Evolutionary conservation across 2,888 invertebrate species (phyloP), one percentile per base, ranked within the genome.

Genomic region (Campopleginae sp.): DNA sequence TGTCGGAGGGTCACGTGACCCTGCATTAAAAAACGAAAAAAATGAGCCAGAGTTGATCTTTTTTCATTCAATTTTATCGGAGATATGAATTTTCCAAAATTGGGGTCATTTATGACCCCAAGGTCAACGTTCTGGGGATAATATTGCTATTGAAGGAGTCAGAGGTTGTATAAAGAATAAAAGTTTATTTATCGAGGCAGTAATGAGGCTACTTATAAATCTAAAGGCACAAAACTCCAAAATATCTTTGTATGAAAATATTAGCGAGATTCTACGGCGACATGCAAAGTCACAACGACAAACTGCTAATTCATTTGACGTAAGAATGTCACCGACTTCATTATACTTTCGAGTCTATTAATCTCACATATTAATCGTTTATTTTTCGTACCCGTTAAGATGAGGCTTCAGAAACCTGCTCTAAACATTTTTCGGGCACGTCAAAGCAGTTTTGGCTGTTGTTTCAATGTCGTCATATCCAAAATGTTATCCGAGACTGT

Each of bases 401-500:
- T 12, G 23, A 58, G 58, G 2, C 3, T 27, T 27, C 1, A 27
- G 27, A 58, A 58, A 58, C 58, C 58, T n/a, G 54, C 23, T 38
- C 6, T 38, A 38, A 8, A 23, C 23, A 10, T 3, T 54, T 12
- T 38, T 33, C 33, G 7, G 14, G 12, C 23, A 10, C 42, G 19
- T 82, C 48, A 82, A 19, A 85, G 71, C 65, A 85, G 58, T 65
- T 85, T 85, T 14, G 85, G 85, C 23, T 85, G 85, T 31, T 85
- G 85, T 71, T 85, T 85, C 33, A 85, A 76, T n/a, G 82, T 85
- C 65, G 85, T 85, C 3, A 85, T 85, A 19, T 85, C 82, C 14
- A 85, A 66, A 70, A 85, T 85, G 42, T 85, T 85, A 33, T 85
- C 85, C 12, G 74, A 46, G n/a, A n/a, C 58, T 63, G 31, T 38